Conservation (phyloP, 2,888 invertebrate genomes). For the Pasiphila rectangulata region DNA sequence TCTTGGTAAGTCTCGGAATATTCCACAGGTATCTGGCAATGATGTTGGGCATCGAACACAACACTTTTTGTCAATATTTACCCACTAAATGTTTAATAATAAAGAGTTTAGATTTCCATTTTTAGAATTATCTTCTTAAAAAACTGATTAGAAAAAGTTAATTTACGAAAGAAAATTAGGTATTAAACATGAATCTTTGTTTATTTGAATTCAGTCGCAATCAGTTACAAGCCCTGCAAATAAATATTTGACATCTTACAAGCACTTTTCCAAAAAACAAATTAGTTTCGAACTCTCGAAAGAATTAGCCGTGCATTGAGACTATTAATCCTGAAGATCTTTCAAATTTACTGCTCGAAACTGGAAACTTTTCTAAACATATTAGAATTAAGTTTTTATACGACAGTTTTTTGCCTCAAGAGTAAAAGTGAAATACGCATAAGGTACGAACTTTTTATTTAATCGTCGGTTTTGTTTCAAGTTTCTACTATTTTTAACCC, state of each 20-base stretch:
- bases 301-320: constrained; percentile 33
- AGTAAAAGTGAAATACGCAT: background rate
- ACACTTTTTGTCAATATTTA: no score
- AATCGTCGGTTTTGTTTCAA: no score
- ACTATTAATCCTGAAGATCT: constrained; percentile 33
- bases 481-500: no score
- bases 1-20: background rate
- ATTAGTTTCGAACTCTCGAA: constrained; percentile 34
- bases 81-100: no score
- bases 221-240: constrained; percentile 10
- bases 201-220: constrained; percentile 8
- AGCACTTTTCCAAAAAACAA: constrained; percentile 23
- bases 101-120: no score
- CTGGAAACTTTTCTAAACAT: constrained; percentile 30
- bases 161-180: no score
- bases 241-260: constrained; percentile 22
- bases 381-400: constrained; percentile 34
- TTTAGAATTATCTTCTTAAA: no score
- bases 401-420: constrained; percentile 29
- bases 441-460: no score
- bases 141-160: no score
- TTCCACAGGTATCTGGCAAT: constrained; percentile 4
- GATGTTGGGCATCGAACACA: no score
- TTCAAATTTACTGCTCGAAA: constrained; percentile 32
- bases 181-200: background rate